Conservation (phyloP, 2,113 vertebrate genomes). For the Psittacus erithacus region DNA sequence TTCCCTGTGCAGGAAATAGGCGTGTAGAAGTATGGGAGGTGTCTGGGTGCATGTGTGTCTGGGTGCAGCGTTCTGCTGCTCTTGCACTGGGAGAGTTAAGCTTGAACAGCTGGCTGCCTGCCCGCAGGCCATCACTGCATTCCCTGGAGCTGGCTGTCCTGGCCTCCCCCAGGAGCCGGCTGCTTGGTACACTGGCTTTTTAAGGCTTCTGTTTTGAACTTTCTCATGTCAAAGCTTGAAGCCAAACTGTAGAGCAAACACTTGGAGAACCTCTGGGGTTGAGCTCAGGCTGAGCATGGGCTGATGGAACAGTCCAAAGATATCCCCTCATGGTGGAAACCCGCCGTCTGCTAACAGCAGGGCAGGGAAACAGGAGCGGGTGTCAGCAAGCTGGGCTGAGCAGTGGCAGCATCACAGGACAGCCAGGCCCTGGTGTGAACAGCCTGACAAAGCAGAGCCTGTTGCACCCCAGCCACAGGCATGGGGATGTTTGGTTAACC, state of each 20-base stretch:
- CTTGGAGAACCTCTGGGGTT: slow-evolving; percentile 33
- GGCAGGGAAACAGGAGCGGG: neutral
- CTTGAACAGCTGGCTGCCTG: neutral
- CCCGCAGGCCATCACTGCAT: neutral
- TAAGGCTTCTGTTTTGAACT: slow-evolving; percentile 57
- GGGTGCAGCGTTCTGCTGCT: neutral
- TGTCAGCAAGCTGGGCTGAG: neutral
- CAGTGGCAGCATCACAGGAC: neutral
- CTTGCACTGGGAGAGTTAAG: neutral
- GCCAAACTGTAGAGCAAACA: slow-evolving; percentile 19
- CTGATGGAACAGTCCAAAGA: slow-evolving; percentile 75
- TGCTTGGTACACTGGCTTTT: slow-evolving; percentile 21
- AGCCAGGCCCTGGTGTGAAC: neutral
- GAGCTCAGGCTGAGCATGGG: slow-evolving; percentile 15
- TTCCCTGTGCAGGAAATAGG: neutral
- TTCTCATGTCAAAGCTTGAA: neutral
- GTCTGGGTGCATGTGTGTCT: neutral
- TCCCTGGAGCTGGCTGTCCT: neutral
- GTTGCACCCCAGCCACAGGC: neutral
- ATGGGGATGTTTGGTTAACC: neutral
- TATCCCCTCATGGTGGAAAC: slow-evolving; percentile 53
- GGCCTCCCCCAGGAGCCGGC: neutral
- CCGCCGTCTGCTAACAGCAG: neutral
- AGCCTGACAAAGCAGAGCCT: neutral
- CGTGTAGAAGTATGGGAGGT: neutral